Evolutionary conservation across 2,888 invertebrate species (phyloP).

Genomic region (Drosophila borborema): DNA sequence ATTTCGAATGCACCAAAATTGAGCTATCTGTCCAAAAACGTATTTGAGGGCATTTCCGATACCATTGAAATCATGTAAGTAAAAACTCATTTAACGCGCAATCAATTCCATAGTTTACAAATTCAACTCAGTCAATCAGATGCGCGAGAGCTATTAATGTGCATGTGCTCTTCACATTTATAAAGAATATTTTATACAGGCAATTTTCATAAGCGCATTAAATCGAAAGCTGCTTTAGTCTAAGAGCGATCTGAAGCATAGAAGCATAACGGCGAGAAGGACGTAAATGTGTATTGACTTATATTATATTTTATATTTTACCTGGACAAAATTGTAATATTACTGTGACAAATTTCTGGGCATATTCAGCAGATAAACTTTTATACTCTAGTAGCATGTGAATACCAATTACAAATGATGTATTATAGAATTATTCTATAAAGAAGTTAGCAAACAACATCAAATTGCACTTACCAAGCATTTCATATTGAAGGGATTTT

Average conservation of each 20-base stretch:
- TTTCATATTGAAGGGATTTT: background rate
- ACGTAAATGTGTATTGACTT: background rate
- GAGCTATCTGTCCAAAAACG: constrained; percentile 85
- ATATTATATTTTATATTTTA: background rate
- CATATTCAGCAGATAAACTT: background rate
- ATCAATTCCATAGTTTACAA: too few species aligned
- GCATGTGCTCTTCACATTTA: background rate
- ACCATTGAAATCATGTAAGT: constrained; percentile 88
- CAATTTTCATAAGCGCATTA: background rate
- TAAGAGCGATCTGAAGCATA: background rate
- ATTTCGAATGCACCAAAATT: constrained; percentile 89
- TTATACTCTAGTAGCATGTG: too few species aligned
- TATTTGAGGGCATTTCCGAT: constrained; percentile 83
- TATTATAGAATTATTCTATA: too few species aligned
- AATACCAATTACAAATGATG: background rate
- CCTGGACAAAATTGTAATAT: background rate
- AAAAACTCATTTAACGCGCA: constrained; percentile 2
- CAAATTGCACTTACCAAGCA: background rate
- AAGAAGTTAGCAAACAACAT: background rate
- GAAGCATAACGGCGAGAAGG: background rate
- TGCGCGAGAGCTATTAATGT: too few species aligned
- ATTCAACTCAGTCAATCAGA: background rate
- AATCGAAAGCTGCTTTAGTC: background rate
- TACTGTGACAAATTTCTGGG: too few species aligned
- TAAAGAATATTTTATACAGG: background rate